phyloP scores from a whole-genome alignment of 2,797 vertebrate species.

The Acrocephalus scirpaceus region DNA sequence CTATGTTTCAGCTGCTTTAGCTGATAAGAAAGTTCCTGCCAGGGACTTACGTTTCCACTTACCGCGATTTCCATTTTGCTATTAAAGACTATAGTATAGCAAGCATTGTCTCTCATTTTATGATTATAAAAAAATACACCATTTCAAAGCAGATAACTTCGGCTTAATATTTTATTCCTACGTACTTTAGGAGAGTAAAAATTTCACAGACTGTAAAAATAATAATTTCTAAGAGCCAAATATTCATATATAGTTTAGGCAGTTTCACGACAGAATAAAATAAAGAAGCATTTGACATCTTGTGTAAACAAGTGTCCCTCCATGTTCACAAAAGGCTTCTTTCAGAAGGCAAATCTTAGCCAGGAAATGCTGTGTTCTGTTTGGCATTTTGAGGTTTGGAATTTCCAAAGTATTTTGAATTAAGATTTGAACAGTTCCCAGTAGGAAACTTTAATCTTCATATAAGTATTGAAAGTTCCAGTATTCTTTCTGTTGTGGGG shows the following conservation, averaged over 20 bases:
- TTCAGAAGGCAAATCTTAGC: background rate
- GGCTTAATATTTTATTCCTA: background rate
- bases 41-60: background rate
- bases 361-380: background rate
- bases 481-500: background rate
- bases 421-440: background rate
- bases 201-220: background rate
- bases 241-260: background rate
- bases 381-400: background rate
- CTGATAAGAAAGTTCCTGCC: background rate
- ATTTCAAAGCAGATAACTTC: background rate
- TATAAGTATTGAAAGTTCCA: background rate
- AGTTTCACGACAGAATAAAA: background rate
- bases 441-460: background rate
- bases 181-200: background rate
- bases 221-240: background rate
- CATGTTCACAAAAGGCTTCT: background rate
- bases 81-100: background rate
- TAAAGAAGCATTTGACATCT: background rate
- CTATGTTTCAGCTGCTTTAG: background rate
- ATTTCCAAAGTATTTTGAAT: background rate
- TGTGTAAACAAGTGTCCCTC: background rate
- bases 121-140: background rate
- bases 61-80: background rate
- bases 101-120: background rate